Conservation (phyloP, 2,888 invertebrate genomes). For the Oscheius sp. region DNA sequence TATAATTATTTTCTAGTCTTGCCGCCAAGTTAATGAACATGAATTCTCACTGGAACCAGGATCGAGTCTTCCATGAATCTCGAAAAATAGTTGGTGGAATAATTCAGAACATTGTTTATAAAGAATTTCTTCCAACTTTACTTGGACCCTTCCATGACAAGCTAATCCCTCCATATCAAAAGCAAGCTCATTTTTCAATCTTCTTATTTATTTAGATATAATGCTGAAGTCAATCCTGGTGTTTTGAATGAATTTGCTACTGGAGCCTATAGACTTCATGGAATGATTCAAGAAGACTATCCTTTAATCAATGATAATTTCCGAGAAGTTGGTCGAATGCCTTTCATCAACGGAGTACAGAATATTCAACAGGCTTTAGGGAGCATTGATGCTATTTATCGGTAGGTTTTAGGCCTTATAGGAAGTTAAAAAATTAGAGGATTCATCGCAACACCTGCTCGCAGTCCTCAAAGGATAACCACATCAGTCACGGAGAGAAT, state of each 20-base stretch:
- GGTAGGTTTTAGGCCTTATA: constrained; percentile 26
- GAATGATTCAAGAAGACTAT: constrained; percentile 78
- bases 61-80: constrained; percentile 70
- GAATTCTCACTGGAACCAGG: constrained; percentile 68
- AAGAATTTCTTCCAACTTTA: constrained; percentile 87
- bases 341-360: constrained; percentile 54
- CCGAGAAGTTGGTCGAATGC: constrained; percentile 50
- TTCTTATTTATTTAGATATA: constrained; percentile 74
- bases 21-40: constrained; percentile 61
- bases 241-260: constrained; percentile 95
- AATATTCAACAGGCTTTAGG: constrained; percentile 35
- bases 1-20: constrained; percentile 42
- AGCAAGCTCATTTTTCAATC: constrained; percentile 65
- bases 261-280: constrained; percentile 90
- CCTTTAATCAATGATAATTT: constrained; percentile 57
- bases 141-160: constrained; percentile 79
- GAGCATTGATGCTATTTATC: constrained; percentile 45
- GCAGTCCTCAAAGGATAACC: constrained; percentile 81
- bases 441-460: constrained; percentile 86
- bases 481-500: constrained; percentile 76
- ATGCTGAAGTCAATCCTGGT: constrained; percentile 83
- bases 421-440: constrained; percentile 78
- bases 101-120: constrained; percentile 70
- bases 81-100: constrained; percentile 71
- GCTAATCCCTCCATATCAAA: constrained; percentile 81